Evolutionary conservation across 2,888 invertebrate species (phyloP), one percentile per base, ranked within the genome.

Genomic region (Bombylius discolor): DNA sequence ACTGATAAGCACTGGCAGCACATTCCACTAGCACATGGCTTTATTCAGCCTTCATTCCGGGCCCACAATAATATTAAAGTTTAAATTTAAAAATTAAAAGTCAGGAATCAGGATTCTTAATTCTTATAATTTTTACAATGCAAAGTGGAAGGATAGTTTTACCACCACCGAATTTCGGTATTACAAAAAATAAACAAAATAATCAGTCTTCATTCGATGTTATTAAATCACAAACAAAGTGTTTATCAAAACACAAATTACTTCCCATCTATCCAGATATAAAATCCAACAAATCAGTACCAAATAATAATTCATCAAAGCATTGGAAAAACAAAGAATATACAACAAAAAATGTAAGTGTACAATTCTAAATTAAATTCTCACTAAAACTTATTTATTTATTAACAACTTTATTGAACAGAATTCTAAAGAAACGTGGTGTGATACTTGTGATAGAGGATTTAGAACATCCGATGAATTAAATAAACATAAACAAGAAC

Each of bases 361-460:
- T 42, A 11, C 5, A 36, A 5, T 42, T 42, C 11, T 42, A 42
- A 7, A 42, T 1, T 42, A 42, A 42, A 11, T 11, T 11, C 8
- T 11, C 7, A 42, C 4, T 11, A 42, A 42, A 42, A 42, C 5
- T 42, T 42, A 11, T 8, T 11, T 11, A 42, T 42, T 42, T 5
- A 23, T 23, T 23, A 23, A 23, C 23, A 11, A 8, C 2, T 42
- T 11, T 42, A 11, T 42, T 23, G 23, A 23, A 11, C 6, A 42
- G 39, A 11, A 42, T 11, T 11, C 11, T 11, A 42, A 42, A 11
- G 11, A 11, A 11, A 8, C 8, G 1, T 42, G 39, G 71, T 89
- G 89, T 73, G 88, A 89, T 67, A 79, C 84, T n/a, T 95, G 94
- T 72, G 89, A 91, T 65, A 78, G 85, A 67, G 81, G 84, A 12